Evolutionary conservation across 2,888 invertebrate genomes (phyloP).

Genomic region (Caenorhabditis becei): DNA sequence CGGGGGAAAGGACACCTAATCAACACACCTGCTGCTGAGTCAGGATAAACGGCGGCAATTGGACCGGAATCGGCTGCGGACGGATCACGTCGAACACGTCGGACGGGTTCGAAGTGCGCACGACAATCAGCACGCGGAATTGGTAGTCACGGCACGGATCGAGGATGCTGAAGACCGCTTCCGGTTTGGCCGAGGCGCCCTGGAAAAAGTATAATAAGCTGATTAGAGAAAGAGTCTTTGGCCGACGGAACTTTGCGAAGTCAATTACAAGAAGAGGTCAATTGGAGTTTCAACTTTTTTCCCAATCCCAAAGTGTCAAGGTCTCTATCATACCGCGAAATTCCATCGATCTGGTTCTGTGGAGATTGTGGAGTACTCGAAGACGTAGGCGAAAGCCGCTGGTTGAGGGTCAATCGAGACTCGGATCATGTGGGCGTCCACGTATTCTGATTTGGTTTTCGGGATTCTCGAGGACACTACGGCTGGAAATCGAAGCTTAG

Average conservation of each 20-base stretch:
- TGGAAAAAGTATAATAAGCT: slow-evolving; percentile 53
- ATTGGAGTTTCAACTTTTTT: too few species aligned
- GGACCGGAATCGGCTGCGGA: slow-evolving; percentile 73
- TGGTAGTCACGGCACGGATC: slow-evolving; percentile 80
- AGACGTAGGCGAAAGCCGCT: slow-evolving; percentile 79
- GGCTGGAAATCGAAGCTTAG: slow-evolving; percentile 55
- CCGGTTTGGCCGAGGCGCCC: slow-evolving; percentile 77
- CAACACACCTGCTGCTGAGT: slow-evolving; percentile 65
- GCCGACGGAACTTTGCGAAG: too few species aligned
- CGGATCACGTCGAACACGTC: slow-evolving; percentile 71
- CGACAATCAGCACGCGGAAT: slow-evolving; percentile 74
- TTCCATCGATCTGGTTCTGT: slow-evolving; percentile 76
- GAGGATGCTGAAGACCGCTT: slow-evolving; percentile 75
- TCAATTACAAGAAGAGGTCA: too few species aligned
- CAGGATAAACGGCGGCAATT: slow-evolving; percentile 74
- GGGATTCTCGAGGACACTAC: slow-evolving; percentile 64
- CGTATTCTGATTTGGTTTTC: slow-evolving; percentile 64
- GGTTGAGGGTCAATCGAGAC: slow-evolving; percentile 70
- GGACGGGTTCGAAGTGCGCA: slow-evolving; percentile 71
- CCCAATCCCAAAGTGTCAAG: background rate
- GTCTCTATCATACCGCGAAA: slow-evolving; percentile 78
- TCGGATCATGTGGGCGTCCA: slow-evolving; percentile 74
- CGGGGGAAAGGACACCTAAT: background rate
- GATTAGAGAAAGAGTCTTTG: too few species aligned
- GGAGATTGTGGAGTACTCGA: slow-evolving; percentile 77